Base-by-base conservation (phyloP, 1,140 invertebrate species). In the Anastatus disparis region DNA sequence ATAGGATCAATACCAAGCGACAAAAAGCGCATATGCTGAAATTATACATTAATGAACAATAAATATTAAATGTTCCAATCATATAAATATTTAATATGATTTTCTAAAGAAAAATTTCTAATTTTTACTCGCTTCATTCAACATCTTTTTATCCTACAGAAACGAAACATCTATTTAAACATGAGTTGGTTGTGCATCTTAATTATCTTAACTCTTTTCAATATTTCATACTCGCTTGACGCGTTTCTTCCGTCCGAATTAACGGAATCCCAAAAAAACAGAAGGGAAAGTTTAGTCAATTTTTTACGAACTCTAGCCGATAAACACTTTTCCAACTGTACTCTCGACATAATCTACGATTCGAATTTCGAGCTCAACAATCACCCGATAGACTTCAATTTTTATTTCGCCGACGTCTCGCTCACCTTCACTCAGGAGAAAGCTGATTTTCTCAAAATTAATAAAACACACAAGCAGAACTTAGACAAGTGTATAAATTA, bases 301-400 rank as follows among this genome's bases (percentile, higher is more conserved):
- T 29, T 72, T 10, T 8, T 72, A 15, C 44, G 31, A 1, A 20
- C 2, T 1, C 10, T 72, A 20, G 56, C 17, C 7, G 2, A 9
- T 7, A 20, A 87, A n/a, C 88, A 91, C 76, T 78, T 91, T 8
- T 79, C 78, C 27, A 88, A 88, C 55, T 91, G 90, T 73, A 86
- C 86, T 1, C 87, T 89, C 0, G 82, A 89, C n/a, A 87, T 92
- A 69, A 83, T 91, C 13, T 91, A 91, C 62, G 91, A 91, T 70
- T 80, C 74, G 38, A 83, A 79, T 74, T 86, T 89, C 2, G 87
- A 89, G 78, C 13, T n/a, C 1, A 79, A 82, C 17, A 80, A 81
- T n/a, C 87, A 89, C 56, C 83, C 79, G 8, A 75, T 88, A 10
- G 77, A 91, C 26, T 78, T 91, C 38, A 83, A 89, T 74, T 83